Conservation (phyloP, 2,113 vertebrate genomes). For the Puffinus mauretanicus region DNA sequence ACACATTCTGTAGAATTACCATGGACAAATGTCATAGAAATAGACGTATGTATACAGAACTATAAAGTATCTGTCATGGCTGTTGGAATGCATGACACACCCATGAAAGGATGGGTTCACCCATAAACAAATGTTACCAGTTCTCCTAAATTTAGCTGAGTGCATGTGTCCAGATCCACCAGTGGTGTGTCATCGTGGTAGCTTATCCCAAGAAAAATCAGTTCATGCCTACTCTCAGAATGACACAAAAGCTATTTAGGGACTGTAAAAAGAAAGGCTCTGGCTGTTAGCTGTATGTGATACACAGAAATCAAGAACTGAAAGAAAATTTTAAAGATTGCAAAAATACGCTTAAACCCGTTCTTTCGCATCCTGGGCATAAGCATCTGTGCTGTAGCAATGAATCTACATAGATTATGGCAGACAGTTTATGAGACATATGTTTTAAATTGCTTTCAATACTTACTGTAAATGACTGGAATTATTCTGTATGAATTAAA, state of each 20-base stretch:
- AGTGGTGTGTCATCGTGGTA: neutral
- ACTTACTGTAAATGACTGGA: conserved; percentile 20
- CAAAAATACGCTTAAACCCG: neutral
- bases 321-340: neutral
- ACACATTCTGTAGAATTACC: neutral
- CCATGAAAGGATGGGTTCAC: neutral
- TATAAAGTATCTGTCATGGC: neutral
- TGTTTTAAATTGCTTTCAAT: conserved; percentile 49
- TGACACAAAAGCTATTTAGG: neutral
- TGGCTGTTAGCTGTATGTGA: neutral
- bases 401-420: neutral
- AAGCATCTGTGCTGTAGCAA: neutral
- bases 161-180: neutral
- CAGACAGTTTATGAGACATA: neutral
- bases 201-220: neutral
- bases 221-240: neutral
- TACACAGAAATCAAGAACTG: neutral
- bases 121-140: neutral
- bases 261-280: neutral
- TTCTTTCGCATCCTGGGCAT: neutral
- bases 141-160: neutral
- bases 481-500: conserved; percentile 38
- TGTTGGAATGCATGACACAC: neutral
- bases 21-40: neutral
- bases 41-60: neutral